A percentile compares a stretch with the other conserved stretches of the same genome.
These are phyloP conservation scores for Eilema depressum DNA, from an alignment of 2,888 invertebrate species.

Conservation along the genomic window DNA sequence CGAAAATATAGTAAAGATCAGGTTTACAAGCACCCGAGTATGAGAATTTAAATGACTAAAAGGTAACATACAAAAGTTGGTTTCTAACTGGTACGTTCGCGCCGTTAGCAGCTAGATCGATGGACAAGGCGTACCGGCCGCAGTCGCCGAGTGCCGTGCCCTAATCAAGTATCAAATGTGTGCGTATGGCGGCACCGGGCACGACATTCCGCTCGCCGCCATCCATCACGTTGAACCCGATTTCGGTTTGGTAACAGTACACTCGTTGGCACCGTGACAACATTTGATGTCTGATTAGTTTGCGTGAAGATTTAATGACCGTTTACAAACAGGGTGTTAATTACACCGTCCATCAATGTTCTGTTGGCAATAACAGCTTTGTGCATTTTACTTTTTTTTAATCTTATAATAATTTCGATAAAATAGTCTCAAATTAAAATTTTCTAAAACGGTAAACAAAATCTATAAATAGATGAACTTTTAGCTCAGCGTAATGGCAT, in stretches of 20 bases:
- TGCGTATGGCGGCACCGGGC: not conserved
- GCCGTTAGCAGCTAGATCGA: conserved; percentile 28
- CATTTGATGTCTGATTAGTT: conserved; percentile 46
- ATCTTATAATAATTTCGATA: conserved; percentile 18
- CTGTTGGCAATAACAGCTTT: conserved; percentile 41
- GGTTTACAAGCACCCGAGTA: conserved; percentile 27
- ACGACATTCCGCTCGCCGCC: conserved; percentile 32
- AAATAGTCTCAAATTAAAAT: conserved; percentile 20
- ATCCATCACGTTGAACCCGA: conserved; percentile 43
- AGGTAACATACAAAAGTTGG: conserved; percentile 22
- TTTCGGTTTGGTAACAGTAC: conserved; percentile 41
- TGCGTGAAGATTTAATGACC: conserved; percentile 39
- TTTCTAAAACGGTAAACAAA: conserved; percentile 27
- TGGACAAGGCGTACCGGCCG: conserved; percentile 21
- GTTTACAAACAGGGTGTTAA: conserved; percentile 42
- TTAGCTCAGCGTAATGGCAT: conserved; percentile 39
- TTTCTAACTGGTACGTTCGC: conserved; percentile 26
- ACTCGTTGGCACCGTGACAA: conserved; percentile 53
- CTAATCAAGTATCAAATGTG: conserved; percentile 32
- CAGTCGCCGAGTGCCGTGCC: not conserved
- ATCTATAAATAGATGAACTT: conserved; percentile 39
- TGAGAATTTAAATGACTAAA: conserved; percentile 38
- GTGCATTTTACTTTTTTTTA: conserved; percentile 34
- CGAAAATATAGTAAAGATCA: conserved; percentile 38
- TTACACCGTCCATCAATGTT: conserved; percentile 47